Percentiles rank a stretch among this genome's conserved stretches.
These are phyloP conservation scores for Sebastes oblongus DNA, from an alignment of 2,797 vertebrate species.

Conservation along the genomic window DNA sequence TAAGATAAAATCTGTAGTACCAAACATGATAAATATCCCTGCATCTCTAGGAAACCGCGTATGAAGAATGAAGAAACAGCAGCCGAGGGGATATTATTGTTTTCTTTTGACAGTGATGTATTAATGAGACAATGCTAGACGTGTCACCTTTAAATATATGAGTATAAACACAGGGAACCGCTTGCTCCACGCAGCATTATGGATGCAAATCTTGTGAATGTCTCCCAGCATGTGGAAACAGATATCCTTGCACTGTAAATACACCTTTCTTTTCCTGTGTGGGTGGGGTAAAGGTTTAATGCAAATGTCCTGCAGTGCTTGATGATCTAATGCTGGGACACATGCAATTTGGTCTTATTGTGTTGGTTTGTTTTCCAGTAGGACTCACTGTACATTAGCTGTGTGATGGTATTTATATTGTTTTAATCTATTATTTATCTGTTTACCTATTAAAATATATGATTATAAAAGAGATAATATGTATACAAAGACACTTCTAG, in stretches of 20 bases:
- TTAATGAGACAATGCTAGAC: conserved; percentile 46
- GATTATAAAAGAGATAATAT: not conserved
- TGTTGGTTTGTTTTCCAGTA: not conserved
- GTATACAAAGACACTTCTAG: not conserved
- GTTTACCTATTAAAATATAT: not conserved
- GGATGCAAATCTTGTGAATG: conserved; percentile 50
- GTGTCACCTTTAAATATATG: conserved; percentile 61
- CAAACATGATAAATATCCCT: conserved; percentile 11
- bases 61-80: conserved; percentile 23
- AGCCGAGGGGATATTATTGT: conserved; percentile 22
- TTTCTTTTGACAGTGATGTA: conserved; percentile 59
- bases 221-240: conserved; percentile 35
- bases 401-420: not conserved
- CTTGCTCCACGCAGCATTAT: conserved; percentile 38
- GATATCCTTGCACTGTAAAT: conserved; percentile 16
- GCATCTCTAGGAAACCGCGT: not conserved
- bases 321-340: conserved; percentile 4
- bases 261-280: not conserved
- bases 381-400: not conserved
- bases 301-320: conserved; percentile 5
- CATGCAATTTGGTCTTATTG: not conserved
- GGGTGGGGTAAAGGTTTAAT: conserved; percentile 18
- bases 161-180: conserved; percentile 52
- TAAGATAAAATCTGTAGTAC: not conserved
- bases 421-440: not conserved